Percentiles rank a stretch among this genome's conserved stretches.
Conservation (phyloP, 2,113 vertebrate species). For the Aythya baeri region DNA sequence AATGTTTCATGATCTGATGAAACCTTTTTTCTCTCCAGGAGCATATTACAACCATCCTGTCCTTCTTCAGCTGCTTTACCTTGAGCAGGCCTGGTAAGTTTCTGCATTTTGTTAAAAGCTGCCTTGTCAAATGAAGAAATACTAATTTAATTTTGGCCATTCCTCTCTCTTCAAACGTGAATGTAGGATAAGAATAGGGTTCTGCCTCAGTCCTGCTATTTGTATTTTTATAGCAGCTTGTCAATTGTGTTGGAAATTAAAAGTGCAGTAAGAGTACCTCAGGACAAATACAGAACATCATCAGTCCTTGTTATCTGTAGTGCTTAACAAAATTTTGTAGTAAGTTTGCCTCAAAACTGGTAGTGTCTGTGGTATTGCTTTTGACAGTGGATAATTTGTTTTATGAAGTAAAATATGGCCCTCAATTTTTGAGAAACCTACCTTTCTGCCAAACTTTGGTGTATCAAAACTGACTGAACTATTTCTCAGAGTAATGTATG, state of each 20-base stretch:
- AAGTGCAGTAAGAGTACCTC: neutral
- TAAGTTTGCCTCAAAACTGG: neutral
- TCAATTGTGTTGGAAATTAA: neutral
- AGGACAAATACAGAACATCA: neutral
- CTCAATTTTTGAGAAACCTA: neutral
- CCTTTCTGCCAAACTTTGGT: neutral
- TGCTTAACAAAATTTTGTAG: neutral
- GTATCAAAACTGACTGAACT: neutral
- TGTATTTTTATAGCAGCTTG: neutral
- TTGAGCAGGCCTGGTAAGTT: slow-evolving; percentile 56
- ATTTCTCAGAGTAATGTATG: neutral
- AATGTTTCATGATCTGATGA: neutral
- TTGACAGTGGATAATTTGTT: neutral
- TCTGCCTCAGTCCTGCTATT: neutral
- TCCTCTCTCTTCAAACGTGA: neutral
- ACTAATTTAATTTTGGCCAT: neutral
- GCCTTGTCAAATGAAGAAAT: neutral
- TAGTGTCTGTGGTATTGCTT: neutral
- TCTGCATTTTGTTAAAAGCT: neutral
- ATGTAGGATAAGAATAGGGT: neutral
- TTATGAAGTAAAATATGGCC: neutral
- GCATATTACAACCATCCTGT: neutral
- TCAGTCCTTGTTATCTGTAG: neutral
- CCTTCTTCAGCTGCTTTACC: slow-evolving; percentile 17
- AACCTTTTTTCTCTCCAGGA: slow-evolving; percentile 24